These are phyloP conservation scores for Urophycis tenuis DNA, from an alignment of 2,797 vertebrate species.

Conservation along the genomic window DNA sequence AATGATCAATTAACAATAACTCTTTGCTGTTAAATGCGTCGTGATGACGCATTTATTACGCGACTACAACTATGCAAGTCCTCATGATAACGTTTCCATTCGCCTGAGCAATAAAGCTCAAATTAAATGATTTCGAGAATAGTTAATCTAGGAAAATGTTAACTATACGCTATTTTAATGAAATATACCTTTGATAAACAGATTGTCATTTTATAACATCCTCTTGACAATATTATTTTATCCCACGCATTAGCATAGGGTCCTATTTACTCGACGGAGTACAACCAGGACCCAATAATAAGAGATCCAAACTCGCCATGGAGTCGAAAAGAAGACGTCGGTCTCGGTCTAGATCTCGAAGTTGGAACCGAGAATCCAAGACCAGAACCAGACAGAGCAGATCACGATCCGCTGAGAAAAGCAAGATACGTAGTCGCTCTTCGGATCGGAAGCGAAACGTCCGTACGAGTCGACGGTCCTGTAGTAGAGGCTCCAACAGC, in stretches of 20 bases:
- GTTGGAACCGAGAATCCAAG: constrained; percentile 37
- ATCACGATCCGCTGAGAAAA: constrained; percentile 52
- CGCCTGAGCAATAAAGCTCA: constrained; percentile 26
- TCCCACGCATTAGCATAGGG: constrained; percentile 14
- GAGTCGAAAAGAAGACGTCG: constrained; percentile 51
- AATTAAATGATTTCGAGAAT: not conserved
- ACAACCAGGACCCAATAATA: constrained; percentile 26
- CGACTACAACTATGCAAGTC: constrained; percentile 23
- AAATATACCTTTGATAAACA: not conserved
- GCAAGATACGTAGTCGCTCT: constrained; percentile 44
- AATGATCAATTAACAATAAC: not conserved
- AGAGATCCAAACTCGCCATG: constrained; percentile 47
- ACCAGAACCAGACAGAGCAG: constrained; percentile 42
- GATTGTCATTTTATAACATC: not conserved
- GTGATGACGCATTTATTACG: constrained; percentile 28
- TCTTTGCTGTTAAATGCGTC: not conserved
- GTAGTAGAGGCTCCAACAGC: constrained; percentile 52
- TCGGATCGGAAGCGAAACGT: constrained; percentile 35
- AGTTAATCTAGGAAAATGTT: not conserved
- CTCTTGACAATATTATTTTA: not conserved
- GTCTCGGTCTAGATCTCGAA: constrained; percentile 51
- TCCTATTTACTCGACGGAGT: constrained; percentile 62
- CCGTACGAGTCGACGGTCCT: constrained; percentile 44
- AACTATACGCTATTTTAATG: not conserved
- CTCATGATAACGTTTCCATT: not conserved